Percentiles rank a stretch among this genome's conserved stretches.
Conservation (phyloP, 2,113 vertebrate species). For the Crotalus tigris region DNA sequence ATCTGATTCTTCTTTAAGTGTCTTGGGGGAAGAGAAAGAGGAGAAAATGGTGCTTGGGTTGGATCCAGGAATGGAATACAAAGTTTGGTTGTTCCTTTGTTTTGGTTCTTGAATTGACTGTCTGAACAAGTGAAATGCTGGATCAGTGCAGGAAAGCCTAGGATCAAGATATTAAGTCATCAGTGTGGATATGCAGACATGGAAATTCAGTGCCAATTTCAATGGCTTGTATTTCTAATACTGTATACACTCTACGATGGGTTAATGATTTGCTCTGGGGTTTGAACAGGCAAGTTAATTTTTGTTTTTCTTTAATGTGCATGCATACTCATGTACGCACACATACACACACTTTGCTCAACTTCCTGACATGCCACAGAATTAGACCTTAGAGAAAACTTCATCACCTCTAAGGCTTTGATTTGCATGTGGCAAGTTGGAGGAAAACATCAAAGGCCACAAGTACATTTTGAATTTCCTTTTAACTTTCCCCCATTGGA, state of each 20-base stretch:
- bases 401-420: slow-evolving; percentile 51
- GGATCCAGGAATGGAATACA: not conserved
- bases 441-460: slow-evolving; percentile 63
- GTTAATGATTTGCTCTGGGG: not conserved
- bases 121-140: not conserved
- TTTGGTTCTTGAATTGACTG: not conserved
- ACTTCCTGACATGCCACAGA: not conserved
- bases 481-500: slow-evolving; percentile 62
- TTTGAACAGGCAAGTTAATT: slow-evolving; percentile 47
- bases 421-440: slow-evolving; percentile 53
- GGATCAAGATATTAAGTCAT: not conserved
- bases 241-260: too few relatives aligned
- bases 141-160: not conserved
- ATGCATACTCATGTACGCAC: not conserved
- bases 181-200: not conserved
- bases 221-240: not conserved
- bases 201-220: not conserved
- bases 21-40: not conserved
- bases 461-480: slow-evolving; percentile 57
- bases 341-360: not conserved
- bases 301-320: slow-evolving; percentile 36
- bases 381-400: slow-evolving; percentile 57
- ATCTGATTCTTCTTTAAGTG: not conserved
- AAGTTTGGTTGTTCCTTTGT: not conserved
- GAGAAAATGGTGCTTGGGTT: not conserved